Base-by-base conservation (phyloP, 2,797 vertebrate species). In the Sebastes itinus region DNA sequence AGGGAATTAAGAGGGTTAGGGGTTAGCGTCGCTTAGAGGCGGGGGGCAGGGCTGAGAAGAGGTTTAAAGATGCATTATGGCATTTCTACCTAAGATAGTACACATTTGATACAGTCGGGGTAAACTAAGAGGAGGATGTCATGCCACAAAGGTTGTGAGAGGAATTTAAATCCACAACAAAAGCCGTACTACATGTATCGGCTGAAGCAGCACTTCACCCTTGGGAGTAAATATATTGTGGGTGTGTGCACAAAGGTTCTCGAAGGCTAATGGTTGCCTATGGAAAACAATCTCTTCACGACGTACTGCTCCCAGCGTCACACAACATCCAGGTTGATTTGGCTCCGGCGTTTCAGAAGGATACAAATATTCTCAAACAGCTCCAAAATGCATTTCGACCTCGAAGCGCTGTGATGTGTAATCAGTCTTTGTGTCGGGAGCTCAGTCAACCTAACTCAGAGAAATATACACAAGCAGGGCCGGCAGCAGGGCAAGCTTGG, bases 11-110 rank as follows among this genome's bases (percentile, higher is more conserved):
- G 77, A 68, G 59, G 66, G 82, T 85, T 83, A 69, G 63, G 85
- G 79, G 86, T 83, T 78, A 81, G 75, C 54, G 82, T 65, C 28
- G 77, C 78, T 83, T 75, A 62, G 60, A 77, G 70, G 49, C 1
- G 13, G 75, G 82, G 73, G 87, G 83, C 10, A 60, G 76, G 66
- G 77, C 59, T 78, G 75, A 73, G 69, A 77, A 16, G 28, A 72
- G 81, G 23, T 86, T 88, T 87, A 80, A 78, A 87, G 78, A 86
- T 83, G 90, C 80, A 88, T 90, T 89, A 82, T 59, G 67, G 74
- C 59, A 58, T 83, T 91, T 76, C 72, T 82, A 18, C 25, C 23
- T 59, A 16, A 83, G 77, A 81, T 28, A 58, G 77, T 32, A 60
- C 35, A 68, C 58, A 32, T 81, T 73, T 58, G 79, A 83, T 58